These are phyloP conservation scores for Amblyraja radiata DNA, from an alignment of 2,797 vertebrate species.

Conservation along the genomic window DNA sequence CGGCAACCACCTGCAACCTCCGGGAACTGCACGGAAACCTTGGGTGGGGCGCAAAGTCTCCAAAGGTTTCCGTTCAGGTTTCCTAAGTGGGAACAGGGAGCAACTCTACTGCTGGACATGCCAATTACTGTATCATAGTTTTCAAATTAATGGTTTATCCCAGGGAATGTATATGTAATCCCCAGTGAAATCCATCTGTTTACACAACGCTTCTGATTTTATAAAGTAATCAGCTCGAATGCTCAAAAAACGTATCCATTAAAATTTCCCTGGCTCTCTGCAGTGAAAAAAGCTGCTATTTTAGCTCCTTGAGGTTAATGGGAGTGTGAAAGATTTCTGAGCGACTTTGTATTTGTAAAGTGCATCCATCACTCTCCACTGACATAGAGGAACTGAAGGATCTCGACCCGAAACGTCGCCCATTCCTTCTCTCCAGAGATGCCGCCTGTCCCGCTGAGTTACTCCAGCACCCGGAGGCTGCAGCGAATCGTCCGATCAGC, in stretches of 20 bases:
- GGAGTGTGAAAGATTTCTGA: background rate
- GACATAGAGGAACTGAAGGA: no score
- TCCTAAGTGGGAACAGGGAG: no score
- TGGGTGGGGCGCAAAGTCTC: no score
- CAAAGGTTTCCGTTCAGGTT: no score
- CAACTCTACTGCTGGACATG: no score
- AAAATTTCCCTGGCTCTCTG: background rate
- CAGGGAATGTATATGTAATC: background rate
- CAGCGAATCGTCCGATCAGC: no score
- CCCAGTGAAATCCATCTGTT: background rate
- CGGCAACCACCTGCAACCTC: no score
- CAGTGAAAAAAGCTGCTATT: background rate
- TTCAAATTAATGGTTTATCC: background rate
- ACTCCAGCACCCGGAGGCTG: no score
- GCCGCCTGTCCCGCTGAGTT: no score
- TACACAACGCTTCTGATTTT: background rate
- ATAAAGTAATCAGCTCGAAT: background rate
- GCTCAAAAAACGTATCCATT: background rate
- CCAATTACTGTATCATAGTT: background rate
- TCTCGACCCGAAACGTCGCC: no score
- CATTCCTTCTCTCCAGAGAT: no score
- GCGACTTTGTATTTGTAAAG: slow-evolving; percentile 13
- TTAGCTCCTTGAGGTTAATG: slow-evolving; percentile 5
- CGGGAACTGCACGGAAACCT: no score
- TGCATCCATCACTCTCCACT: background rate